Evolutionary conservation across 1,140 invertebrate genomes (phyloP).

Genomic region (Bathynomus jamesi): DNA sequence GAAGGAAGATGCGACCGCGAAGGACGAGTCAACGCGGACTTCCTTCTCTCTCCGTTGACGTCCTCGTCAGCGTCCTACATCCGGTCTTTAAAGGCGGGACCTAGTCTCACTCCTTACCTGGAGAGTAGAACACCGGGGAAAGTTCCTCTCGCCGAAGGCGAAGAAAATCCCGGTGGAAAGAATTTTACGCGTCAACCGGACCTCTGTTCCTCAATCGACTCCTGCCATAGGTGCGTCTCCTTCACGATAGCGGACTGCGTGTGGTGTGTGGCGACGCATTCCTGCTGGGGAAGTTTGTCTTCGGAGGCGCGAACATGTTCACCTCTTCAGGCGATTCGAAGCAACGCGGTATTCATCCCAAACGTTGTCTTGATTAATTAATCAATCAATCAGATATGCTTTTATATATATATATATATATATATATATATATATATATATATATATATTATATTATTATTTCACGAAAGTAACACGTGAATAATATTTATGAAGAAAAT

Average conservation of each 20-base stretch:
- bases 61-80: constrained; percentile 7
- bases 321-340: background rate
- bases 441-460: no score
- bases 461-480: no score
- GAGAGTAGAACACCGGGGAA: background rate
- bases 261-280: background rate
- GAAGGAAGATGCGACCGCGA: constrained; percentile 14
- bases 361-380: no score
- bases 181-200: background rate
- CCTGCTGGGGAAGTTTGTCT: background rate
- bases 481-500: no score
- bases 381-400: no score
- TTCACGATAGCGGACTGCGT: background rate
- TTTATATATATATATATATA: no score
- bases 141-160: background rate
- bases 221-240: background rate
- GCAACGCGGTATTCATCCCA: no score
- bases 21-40: background rate
- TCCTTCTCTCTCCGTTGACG: background rate
- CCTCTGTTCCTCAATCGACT: background rate
- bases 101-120: background rate
- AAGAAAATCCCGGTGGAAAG: background rate
- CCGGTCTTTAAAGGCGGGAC: background rate
- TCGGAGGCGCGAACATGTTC: background rate
- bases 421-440: no score